Evolutionary conservation across 2,888 invertebrate species (phyloP).

Genomic region (Epicampocera succincta): DNA sequence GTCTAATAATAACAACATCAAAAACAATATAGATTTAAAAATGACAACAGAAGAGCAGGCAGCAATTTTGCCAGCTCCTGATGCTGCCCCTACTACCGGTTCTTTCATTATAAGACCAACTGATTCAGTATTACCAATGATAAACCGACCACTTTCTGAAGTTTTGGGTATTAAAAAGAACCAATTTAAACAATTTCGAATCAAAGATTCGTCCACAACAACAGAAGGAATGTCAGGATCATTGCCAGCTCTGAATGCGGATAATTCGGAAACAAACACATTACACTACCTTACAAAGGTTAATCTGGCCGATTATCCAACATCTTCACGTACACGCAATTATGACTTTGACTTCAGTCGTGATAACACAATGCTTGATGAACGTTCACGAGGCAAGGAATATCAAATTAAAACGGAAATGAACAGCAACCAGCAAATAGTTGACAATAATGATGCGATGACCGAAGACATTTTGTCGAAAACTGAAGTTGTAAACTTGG

Average conservation of each 20-base stretch:
- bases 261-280: conserved; percentile 68
- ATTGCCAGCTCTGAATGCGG: conserved; percentile 55
- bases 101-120: conserved; percentile 77
- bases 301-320: conserved; percentile 79
- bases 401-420: conserved; percentile 73
- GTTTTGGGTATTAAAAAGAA: conserved; percentile 82
- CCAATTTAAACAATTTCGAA: conserved; percentile 81
- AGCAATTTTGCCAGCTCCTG: conserved; percentile 67
- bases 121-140: conserved; percentile 81
- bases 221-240: conserved; percentile 73
- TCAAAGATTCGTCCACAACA: conserved; percentile 77
- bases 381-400: conserved; percentile 76
- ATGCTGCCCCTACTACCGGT: conserved; percentile 69
- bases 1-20: conserved; percentile 35
- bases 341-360: conserved; percentile 80
- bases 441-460: conserved; percentile 72
- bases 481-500: conserved; percentile 81
- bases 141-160: conserved; percentile 81
- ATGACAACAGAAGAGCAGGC: conserved; percentile 71
- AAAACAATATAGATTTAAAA: conserved; percentile 66
- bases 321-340: conserved; percentile 75
- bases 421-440: conserved; percentile 68
- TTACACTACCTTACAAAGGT: conserved; percentile 79
- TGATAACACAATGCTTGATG: conserved; percentile 80
- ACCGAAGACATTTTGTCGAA: conserved; percentile 80